A percentile compares a stretch with the other conserved stretches of the same genome.
Conservation (phyloP, 2,797 vertebrate genomes). For the Anguilla marmorata region DNA sequence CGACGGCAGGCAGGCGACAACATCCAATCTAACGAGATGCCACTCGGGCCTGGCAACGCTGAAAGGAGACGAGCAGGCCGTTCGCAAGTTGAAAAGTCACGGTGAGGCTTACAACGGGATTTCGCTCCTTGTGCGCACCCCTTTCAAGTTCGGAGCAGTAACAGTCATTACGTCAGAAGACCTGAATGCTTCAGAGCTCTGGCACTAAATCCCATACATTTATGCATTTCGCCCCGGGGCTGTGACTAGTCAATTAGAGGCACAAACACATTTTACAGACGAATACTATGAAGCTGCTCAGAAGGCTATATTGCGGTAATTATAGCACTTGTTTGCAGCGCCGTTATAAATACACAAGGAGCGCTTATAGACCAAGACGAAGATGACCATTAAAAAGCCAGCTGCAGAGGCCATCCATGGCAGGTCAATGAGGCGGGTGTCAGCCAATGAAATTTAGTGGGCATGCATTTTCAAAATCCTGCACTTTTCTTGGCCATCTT, state of each 20-base stretch:
- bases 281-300: slow-evolving; percentile 10
- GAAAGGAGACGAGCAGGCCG: background rate
- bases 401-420: background rate
- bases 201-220: slow-evolving; percentile 12
- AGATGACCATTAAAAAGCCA: slow-evolving; percentile 32
- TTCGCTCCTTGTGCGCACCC: background rate
- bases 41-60: background rate
- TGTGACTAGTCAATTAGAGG: background rate
- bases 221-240: slow-evolving; percentile 21
- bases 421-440: slow-evolving; percentile 22
- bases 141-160: background rate
- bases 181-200: background rate
- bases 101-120: background rate
- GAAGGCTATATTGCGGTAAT: slow-evolving; percentile 18
- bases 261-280: slow-evolving; percentile 27
- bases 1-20: background rate
- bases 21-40: background rate
- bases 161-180: background rate
- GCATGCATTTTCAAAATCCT: slow-evolving; percentile 25
- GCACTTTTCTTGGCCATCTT: slow-evolving; percentile 38
- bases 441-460: slow-evolving; percentile 30
- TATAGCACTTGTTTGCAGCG: slow-evolving; percentile 15
- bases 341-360: slow-evolving; percentile 20
- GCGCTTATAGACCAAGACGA: slow-evolving; percentile 16
- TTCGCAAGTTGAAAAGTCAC: background rate